Evolutionary conservation across 2,888 invertebrate genomes (phyloP), one percentile per base, ranked within the genome.

Genomic region (Ormyrus pomaceus): DNA sequence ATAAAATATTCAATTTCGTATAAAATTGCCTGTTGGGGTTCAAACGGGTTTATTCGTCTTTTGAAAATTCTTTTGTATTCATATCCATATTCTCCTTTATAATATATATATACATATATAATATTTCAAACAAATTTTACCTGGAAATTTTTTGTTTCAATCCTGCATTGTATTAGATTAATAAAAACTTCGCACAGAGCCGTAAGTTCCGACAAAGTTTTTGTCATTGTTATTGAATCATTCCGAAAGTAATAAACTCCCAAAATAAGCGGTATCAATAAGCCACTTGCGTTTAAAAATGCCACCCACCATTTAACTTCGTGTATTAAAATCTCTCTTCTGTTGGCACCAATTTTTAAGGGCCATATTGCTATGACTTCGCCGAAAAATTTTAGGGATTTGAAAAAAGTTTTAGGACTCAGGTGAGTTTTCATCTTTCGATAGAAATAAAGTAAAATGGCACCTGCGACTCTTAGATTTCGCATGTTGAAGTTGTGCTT

Each of bases 181-280:
- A 85, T 81, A 7, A 86, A 81, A 0, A 87, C 83, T 81, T 87
- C 86, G 9, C 75, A 66, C 1, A 86, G 51, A 0, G 87, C 86
- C 4, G 84, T 86, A 5, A 86, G 79, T 83, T 87, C 87, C 0
- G 87, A 86, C 19, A 87, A 48, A 2, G 86, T 77, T 78, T 86
- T 87, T 82, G 85, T 87, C 45, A 86, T 53, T 1, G 68, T n/a
- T 50, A 78, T 81, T 9, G 85, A 45, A 8, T 87, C 83, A 9
- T 80, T 11, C 19, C 83, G 80, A 73, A 83, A 84, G 62, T 86
- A 80, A 80, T 84, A 85, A 76, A 84, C 84, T 8, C 83, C 85
- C 0, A 86, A 55, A 11, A 82, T 19, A 5, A 87, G 71, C 10
- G 87, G 86, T 72, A 86, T 71, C 5, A 86, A 46, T 9, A 86